phyloP scores from a whole-genome alignment of 2,797 vertebrate genomes.

The Phataginus tricuspis region DNA sequence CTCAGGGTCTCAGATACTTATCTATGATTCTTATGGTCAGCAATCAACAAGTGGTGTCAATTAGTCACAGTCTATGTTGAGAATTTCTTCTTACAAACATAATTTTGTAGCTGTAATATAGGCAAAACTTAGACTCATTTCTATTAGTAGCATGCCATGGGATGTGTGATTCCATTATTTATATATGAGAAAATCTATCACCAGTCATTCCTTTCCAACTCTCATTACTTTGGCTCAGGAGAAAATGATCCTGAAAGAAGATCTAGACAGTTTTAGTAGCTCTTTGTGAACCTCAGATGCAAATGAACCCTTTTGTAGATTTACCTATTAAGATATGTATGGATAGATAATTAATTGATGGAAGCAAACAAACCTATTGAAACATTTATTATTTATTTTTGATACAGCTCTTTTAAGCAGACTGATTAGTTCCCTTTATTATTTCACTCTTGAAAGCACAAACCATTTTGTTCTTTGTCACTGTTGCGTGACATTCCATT shows the following conservation, averaged over 20 bases:
- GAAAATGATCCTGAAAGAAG: neutral
- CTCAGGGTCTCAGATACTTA: neutral
- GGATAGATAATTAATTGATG: neutral
- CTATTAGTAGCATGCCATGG: neutral
- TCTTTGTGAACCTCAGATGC: slow-evolving; percentile 9
- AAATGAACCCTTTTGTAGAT: neutral
- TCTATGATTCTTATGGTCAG: neutral
- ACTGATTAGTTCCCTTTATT: slow-evolving; percentile 62
- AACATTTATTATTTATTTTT: slow-evolving; percentile 56
- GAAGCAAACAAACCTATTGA: slow-evolving; percentile 49
- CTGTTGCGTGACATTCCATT: slow-evolving; percentile 92
- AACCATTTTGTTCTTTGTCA: slow-evolving; percentile 81
- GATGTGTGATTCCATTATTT: neutral
- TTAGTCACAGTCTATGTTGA: neutral
- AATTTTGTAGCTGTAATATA: neutral
- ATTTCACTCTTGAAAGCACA: slow-evolving; percentile 65
- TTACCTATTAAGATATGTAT: neutral
- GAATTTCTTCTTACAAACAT: neutral
- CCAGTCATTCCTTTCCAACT: neutral
- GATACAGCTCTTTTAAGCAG: neutral
- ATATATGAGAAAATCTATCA: neutral
- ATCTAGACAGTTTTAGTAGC: neutral
- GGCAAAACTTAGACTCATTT: neutral
- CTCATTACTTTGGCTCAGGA: neutral
- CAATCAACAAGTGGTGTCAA: neutral